Percentiles rank a stretch among this genome's conserved stretches.
These are phyloP conservation scores for Falco biarmicus DNA, from an alignment of 2,797 vertebrate genomes.

Conservation along the genomic window DNA sequence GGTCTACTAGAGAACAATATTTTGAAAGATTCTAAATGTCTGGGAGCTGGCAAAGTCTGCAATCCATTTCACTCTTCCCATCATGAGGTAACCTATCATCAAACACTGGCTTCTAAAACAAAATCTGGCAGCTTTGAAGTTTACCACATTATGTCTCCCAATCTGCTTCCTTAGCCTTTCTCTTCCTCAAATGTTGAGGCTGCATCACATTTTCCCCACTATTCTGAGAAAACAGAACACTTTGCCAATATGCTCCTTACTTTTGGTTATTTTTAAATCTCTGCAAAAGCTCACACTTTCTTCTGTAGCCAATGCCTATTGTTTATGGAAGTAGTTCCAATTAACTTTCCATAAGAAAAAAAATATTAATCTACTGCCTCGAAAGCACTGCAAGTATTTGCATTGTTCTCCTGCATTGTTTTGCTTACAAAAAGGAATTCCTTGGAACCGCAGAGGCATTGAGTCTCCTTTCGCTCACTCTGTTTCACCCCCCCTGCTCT, in stretches of 20 bases:
- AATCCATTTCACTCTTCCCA: not conserved
- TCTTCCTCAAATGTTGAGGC: not conserved
- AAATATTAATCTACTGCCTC: not conserved
- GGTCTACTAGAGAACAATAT: not conserved
- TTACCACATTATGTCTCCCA: conserved; percentile 43
- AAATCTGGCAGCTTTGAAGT: conserved; percentile 6
- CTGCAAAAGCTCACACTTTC: conserved; percentile 28
- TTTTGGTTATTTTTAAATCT: conserved; percentile 54
- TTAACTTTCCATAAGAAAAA: conserved; percentile 37
- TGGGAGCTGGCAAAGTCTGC: conserved; percentile 1
- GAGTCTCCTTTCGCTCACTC: not conserved
- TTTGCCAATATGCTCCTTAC: not conserved
- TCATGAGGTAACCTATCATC: conserved; percentile 8
- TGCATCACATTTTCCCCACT: not conserved
- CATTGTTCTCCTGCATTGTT: conserved; percentile 55
- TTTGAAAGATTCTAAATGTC: conserved; percentile 52
- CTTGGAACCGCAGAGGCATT: not conserved
- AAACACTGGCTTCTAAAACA: not conserved
- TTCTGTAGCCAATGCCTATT: conserved; percentile 37
- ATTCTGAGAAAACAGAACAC: not conserved
- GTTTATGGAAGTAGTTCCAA: conserved; percentile 46
- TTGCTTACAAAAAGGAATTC: conserved; percentile 29
- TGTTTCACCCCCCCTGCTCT: not conserved
- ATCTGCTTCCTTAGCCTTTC: conserved; percentile 40
- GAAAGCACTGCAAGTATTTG: not conserved